Percentiles rank a stretch among this genome's conserved stretches.
Evolutionary conservation across 2,888 invertebrate species (phyloP).

Genomic region (Autographa pulchrina): DNA sequence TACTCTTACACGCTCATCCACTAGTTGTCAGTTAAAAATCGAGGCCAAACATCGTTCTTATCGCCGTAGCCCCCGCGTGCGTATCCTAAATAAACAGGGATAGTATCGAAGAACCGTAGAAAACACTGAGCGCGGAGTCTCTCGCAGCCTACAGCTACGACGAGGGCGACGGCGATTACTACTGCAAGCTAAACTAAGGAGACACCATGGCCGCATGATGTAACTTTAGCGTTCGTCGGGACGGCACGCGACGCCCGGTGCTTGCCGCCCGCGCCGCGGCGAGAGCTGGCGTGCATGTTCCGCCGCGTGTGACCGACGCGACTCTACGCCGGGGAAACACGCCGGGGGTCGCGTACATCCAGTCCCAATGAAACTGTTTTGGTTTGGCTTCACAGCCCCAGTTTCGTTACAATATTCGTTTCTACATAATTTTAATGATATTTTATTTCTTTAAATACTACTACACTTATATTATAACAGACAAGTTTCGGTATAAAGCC

Average conservation of each 20-base stretch:
- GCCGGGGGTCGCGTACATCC: constrained; percentile 57
- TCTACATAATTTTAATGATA: constrained; percentile 75
- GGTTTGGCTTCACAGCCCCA: constrained; percentile 85
- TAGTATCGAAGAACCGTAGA: constrained; percentile 39
- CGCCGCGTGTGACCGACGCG: neutral
- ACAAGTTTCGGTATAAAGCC: constrained; percentile 62
- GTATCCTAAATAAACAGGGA: constrained; percentile 41
- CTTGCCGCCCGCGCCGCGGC: constrained; percentile 4
- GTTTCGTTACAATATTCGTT: constrained; percentile 76
- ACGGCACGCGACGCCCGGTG: constrained; percentile 62
- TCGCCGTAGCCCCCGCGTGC: constrained; percentile 72
- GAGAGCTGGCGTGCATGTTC: too few relatives aligned
- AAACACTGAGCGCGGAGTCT: constrained; percentile 44
- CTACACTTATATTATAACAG: constrained; percentile 67
- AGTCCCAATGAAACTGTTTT: constrained; percentile 75
- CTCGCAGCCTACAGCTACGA: constrained; percentile 20
- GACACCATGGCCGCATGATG: constrained; percentile 89
- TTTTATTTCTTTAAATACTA: constrained; percentile 60
- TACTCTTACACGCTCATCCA: constrained; percentile 69
- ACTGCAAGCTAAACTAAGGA: constrained; percentile 76
- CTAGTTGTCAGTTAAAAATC: constrained; percentile 81
- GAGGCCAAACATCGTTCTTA: constrained; percentile 83
- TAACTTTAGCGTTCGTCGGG: constrained; percentile 76
- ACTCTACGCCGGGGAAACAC: constrained; percentile 4
- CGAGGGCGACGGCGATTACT: constrained; percentile 76